These are phyloP conservation scores for Todiramphus saurophagus DNA, from an alignment of 2,113 vertebrate species.

Conservation along the genomic window DNA sequence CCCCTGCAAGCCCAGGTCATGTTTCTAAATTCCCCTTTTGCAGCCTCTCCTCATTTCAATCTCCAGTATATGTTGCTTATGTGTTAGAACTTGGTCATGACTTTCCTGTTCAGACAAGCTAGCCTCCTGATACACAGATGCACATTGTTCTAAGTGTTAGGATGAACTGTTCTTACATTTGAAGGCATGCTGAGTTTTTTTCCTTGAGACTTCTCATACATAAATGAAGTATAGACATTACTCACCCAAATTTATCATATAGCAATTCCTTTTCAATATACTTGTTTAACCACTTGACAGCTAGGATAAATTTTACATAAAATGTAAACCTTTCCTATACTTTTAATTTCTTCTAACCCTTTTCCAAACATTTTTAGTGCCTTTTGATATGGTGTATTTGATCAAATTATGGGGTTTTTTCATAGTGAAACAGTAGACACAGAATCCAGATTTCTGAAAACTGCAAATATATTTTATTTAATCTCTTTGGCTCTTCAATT, in stretches of 20 bases:
- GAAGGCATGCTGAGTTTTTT: background rate
- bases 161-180: background rate
- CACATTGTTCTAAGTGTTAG: background rate
- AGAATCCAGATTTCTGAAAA: background rate
- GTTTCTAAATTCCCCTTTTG: background rate
- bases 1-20: fast-evolving
- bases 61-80: background rate
- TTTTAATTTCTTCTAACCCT: background rate
- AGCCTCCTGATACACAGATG: background rate
- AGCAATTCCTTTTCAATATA: background rate
- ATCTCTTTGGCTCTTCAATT: background rate
- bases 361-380: background rate
- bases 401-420: background rate
- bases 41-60: background rate
- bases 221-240: background rate
- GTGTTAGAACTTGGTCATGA: background rate
- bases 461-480: background rate
- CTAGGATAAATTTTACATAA: background rate
- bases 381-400: background rate
- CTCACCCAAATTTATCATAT: background rate
- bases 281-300: background rate
- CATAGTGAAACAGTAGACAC: background rate
- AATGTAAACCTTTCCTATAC: background rate
- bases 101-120: background rate
- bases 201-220: no score